A percentile compares a stretch with the other conserved stretches of the same genome.
phyloP scores from a whole-genome alignment of 2,888 invertebrate species.

The Bedellia somnulentella region DNA sequence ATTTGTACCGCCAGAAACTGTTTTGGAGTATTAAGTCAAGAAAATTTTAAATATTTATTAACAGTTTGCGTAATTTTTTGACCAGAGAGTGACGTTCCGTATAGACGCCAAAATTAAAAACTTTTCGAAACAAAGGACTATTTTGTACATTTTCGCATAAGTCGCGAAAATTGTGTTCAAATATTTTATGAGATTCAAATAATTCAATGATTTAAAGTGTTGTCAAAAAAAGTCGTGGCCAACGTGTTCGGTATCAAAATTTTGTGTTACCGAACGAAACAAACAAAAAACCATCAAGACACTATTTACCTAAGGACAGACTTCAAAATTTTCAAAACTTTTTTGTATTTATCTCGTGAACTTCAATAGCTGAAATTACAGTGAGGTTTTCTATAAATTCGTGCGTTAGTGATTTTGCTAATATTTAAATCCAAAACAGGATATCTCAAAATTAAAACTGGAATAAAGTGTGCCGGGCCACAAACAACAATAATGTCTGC shows the following conservation, averaged over 20 bases:
- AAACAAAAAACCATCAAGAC: conserved; percentile 47
- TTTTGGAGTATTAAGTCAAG: conserved; percentile 51
- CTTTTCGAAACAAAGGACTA: conserved; percentile 57
- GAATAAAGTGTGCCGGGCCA: conserved; percentile 49
- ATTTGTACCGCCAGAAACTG: conserved; percentile 48
- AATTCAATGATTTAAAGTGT: conserved; percentile 15
- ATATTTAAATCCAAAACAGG: conserved; percentile 26
- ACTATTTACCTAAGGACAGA: conserved; percentile 29
- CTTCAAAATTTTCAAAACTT: conserved; percentile 39
- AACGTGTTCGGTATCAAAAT: conserved; percentile 43
- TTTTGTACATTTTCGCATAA: conserved; percentile 60
- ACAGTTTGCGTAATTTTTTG: conserved; percentile 55
- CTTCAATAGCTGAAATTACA: conserved; percentile 35
- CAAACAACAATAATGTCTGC: conserved; percentile 69
- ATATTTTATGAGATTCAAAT: conserved; percentile 14
- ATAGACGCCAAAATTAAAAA: conserved; percentile 52
- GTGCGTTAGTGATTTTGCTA: conserved; percentile 49
- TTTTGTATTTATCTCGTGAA: conserved; percentile 36
- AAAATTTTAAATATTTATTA: conserved; percentile 27
- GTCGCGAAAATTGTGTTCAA: conserved; percentile 59
- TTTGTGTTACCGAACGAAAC: conserved; percentile 45
- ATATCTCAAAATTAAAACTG: conserved; percentile 31
- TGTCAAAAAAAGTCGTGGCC: conserved; percentile 37
- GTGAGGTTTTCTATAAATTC: conserved; percentile 43
- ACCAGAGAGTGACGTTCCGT: conserved; percentile 55